These are phyloP conservation scores for Mellilla xanthometata DNA, from an alignment of 2,888 invertebrate species.

Conservation along the genomic window DNA sequence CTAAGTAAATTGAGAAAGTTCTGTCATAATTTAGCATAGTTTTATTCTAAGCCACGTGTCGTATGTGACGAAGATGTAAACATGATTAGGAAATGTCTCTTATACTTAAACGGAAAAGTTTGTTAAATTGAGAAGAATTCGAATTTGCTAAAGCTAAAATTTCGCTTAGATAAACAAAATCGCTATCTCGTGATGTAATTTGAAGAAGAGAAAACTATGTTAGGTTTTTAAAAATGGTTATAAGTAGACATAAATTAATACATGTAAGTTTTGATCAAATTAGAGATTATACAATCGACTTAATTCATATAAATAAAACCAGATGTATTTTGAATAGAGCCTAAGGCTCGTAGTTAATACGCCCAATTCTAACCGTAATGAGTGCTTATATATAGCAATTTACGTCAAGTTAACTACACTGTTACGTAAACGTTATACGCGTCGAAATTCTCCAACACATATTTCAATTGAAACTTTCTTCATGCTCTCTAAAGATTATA, in stretches of 20 bases:
- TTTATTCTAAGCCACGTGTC: conserved; percentile 3
- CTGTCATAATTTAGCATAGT: conserved; percentile 1
- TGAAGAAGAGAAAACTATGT: conserved; percentile 1
- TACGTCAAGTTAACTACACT: conserved; percentile 10
- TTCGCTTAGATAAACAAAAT: no score
- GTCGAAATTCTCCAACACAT: conserved; percentile 32
- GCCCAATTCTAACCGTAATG: conserved; percentile 9
- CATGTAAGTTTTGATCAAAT: no score
- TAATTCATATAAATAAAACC: not conserved
- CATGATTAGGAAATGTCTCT: conserved; percentile 9
- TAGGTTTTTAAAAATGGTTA: no score
- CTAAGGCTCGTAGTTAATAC: conserved; percentile 5
- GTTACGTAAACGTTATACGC: conserved; percentile 25
- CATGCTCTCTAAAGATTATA: conserved; percentile 26
- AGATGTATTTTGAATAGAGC: not conserved
- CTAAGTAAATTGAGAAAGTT: conserved; percentile 14
- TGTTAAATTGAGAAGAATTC: conserved; percentile 3
- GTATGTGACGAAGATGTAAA: conserved; percentile 12
- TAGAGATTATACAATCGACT: no score
- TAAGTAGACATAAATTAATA: no score
- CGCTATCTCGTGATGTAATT: no score
- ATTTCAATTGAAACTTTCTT: conserved; percentile 37
- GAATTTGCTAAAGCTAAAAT: not conserved
- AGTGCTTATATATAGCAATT: conserved; percentile 3
- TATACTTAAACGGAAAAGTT: conserved; percentile 1